Percentiles rank a stretch among this genome's conserved stretches.
Evolutionary conservation across 2,888 invertebrate species (phyloP).

Genomic region (Sarcophaga rosellei): DNA sequence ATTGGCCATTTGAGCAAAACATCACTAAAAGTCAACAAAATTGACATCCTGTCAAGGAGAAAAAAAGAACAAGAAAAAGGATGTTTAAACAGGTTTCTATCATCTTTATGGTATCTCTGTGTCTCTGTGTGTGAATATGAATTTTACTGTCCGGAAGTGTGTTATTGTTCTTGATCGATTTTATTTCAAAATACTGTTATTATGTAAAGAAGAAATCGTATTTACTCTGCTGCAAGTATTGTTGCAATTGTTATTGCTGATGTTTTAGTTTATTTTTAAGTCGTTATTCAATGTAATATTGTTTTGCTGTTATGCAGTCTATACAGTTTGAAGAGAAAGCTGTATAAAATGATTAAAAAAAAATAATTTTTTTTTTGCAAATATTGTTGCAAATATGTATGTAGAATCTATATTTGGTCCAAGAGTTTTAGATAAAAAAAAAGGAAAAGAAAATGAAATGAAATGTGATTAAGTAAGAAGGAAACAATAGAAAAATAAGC

Average conservation of each 20-base stretch:
- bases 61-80: no score
- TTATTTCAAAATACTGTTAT: not conserved
- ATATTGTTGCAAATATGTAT: not conserved
- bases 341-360: not conserved
- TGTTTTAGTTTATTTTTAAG: not conserved
- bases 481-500: not conserved
- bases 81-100: no score
- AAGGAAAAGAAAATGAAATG: not conserved
- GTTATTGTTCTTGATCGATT: not conserved
- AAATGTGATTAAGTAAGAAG: no score
- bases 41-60: no score
- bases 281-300: not conserved
- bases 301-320: no score
- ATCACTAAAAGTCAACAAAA: no score
- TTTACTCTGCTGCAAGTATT: no score
- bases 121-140: no score
- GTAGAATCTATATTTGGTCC: not conserved
- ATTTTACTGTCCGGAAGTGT: no score
- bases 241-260: not conserved
- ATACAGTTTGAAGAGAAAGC: no score
- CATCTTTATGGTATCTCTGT: not conserved
- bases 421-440: not conserved
- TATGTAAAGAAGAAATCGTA: not conserved
- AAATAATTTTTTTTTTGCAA: not conserved
- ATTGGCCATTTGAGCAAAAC: no score